These are phyloP conservation scores for Colistium nudipinnis DNA, from an alignment of 2,113 vertebrate genomes.

Conservation along the genomic window DNA sequence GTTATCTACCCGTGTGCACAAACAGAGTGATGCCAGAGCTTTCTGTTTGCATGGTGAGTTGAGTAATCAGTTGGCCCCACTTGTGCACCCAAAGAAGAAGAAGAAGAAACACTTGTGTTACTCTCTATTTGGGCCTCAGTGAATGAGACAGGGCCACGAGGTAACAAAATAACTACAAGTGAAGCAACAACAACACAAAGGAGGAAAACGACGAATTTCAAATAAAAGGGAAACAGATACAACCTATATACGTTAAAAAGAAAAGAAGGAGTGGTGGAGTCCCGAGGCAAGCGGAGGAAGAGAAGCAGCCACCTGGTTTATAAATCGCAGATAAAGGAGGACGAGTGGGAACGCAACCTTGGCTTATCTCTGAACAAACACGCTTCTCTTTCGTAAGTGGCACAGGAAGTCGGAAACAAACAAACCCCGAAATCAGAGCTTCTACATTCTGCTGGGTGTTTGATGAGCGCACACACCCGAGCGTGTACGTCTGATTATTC, in stretches of 20 bases:
- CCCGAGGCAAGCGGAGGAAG: conserved; percentile 35
- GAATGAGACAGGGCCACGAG: not conserved
- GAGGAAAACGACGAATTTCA: not conserved
- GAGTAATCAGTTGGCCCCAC: conserved; percentile 17
- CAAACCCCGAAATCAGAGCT: conserved; percentile 43
- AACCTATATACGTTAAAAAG: conserved; percentile 11
- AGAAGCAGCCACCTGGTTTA: conserved; percentile 66
- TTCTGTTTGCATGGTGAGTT: conserved; percentile 28
- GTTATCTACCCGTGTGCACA: conserved; percentile 36
- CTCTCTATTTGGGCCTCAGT: not conserved
- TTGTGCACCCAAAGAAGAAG: not conserved
- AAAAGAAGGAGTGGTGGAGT: conserved; percentile 10
- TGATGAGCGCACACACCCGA: conserved; percentile 50
- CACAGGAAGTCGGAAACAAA: conserved; percentile 61
- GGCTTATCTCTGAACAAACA: conserved; percentile 74
- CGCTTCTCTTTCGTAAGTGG: conserved; percentile 51
- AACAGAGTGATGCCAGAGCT: conserved; percentile 42
- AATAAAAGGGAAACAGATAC: not conserved
- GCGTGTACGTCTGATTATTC: conserved; percentile 66
- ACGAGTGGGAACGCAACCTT: conserved; percentile 59
- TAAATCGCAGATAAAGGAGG: conserved; percentile 70
- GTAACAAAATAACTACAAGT: too few species aligned
- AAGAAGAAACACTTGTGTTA: too few species aligned
- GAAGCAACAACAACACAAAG: not conserved
- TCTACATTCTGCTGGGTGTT: conserved; percentile 37